Evolutionary conservation across 1,140 invertebrate species (phyloP).

Genomic region (Caenorhabditis briggsae): DNA sequence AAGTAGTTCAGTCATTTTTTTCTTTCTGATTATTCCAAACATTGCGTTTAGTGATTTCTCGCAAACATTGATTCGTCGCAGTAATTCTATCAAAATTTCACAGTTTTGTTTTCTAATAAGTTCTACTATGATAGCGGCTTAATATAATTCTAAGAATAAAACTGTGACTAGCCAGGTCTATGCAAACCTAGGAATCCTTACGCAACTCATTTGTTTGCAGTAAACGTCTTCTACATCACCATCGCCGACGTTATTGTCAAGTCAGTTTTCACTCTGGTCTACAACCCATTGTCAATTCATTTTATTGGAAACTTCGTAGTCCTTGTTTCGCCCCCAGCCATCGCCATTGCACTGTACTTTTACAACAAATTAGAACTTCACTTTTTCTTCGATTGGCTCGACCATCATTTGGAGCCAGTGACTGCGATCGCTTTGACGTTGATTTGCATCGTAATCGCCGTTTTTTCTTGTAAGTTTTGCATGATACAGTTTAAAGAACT

Average conservation of each 20-base stretch:
- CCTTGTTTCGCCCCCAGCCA: not conserved
- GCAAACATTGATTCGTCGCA: too few species aligned
- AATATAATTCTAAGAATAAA: too few species aligned
- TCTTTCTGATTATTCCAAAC: too few species aligned
- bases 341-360: not conserved
- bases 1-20: too few species aligned
- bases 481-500: not conserved
- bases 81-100: too few species aligned
- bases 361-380: not conserved
- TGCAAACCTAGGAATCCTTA: too few species aligned
- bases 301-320: not conserved
- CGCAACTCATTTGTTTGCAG: not conserved
- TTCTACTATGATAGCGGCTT: too few species aligned
- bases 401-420: not conserved
- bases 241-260: constrained; percentile 4
- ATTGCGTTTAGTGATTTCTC: too few species aligned
- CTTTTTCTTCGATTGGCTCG: not conserved
- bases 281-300: not conserved
- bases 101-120: too few species aligned
- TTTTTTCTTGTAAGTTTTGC: constrained; percentile 7
- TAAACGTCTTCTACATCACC: not conserved
- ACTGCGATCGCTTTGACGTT: not conserved
- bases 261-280: not conserved
- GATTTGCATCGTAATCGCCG: not conserved
- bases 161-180: too few species aligned